Conservation (phyloP, 2,113 vertebrate species). For the Elgaria multicarinata region DNA sequence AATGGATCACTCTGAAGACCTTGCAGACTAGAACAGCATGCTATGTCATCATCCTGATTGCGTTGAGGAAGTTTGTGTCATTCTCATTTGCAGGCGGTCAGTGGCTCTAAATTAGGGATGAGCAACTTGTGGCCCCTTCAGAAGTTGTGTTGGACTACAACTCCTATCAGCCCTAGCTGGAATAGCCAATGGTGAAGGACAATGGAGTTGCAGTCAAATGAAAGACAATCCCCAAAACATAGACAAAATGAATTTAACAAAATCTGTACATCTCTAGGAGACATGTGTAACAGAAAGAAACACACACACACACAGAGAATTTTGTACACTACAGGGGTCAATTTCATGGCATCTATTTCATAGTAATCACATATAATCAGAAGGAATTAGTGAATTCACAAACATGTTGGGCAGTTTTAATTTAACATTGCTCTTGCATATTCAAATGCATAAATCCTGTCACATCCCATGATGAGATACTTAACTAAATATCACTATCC, state of each 20-base stretch:
- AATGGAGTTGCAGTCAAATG: too few relatives aligned
- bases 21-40: not conserved
- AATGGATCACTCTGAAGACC: not conserved
- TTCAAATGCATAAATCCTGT: not conserved
- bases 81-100: not conserved
- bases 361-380: not conserved
- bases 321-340: not conserved
- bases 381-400: not conserved
- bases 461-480: not conserved
- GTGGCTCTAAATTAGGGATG: not conserved
- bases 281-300: too few relatives aligned
- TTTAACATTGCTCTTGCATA: not conserved
- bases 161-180: too few relatives aligned
- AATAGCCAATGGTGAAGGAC: too few relatives aligned
- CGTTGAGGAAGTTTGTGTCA: not conserved
- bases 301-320: not conserved
- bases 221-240: too few relatives aligned
- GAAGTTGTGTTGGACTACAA: too few relatives aligned
- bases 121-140: too few relatives aligned
- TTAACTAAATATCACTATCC: not conserved
- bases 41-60: not conserved
- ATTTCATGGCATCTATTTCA: not conserved
- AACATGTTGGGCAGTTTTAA: not conserved
- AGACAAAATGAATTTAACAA: too few relatives aligned
- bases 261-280: too few relatives aligned